phyloP scores from a whole-genome alignment of 2,797 vertebrate species.

The Psittacula derbiana region DNA sequence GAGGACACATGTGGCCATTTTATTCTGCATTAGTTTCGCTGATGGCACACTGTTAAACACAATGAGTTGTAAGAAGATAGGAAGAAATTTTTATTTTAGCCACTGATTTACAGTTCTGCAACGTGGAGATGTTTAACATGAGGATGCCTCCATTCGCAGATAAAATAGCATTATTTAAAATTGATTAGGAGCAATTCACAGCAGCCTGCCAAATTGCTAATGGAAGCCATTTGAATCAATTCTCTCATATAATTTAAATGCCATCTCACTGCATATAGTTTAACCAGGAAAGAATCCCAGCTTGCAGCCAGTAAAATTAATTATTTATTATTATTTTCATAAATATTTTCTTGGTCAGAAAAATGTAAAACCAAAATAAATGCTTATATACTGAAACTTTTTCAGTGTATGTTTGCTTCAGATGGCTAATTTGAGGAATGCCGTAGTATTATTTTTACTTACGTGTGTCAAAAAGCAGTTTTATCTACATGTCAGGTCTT shows the following conservation, averaged over 20 bases:
- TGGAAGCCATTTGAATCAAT: constrained; percentile 80
- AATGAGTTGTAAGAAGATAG: constrained; percentile 48
- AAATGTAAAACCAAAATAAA: constrained; percentile 22
- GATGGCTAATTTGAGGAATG: constrained; percentile 70
- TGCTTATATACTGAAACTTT: constrained; percentile 26
- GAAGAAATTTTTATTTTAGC: constrained; percentile 54
- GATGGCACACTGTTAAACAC: constrained; percentile 55
- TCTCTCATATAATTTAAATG: constrained; percentile 79
- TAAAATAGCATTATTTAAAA: constrained; percentile 73
- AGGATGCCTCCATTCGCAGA: constrained; percentile 47
- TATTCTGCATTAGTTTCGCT: neutral
- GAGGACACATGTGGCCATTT: neutral
- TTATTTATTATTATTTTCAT: constrained; percentile 78
- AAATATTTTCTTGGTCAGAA: constrained; percentile 61
- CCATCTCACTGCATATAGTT: constrained; percentile 71
- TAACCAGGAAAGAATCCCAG: constrained; percentile 67
- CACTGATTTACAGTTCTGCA: constrained; percentile 61
- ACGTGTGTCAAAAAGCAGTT: constrained; percentile 73
- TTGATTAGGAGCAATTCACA: constrained; percentile 77
- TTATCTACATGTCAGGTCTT: constrained; percentile 59
- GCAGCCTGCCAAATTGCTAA: constrained; percentile 77
- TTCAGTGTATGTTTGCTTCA: neutral
- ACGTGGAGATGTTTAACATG: constrained; percentile 3
- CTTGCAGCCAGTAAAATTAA: constrained; percentile 68
- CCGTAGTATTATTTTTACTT: constrained; percentile 74